These are phyloP conservation scores for Brachirus orientalis DNA, from an alignment of 2,113 vertebrate genomes.

Conservation along the genomic window DNA sequence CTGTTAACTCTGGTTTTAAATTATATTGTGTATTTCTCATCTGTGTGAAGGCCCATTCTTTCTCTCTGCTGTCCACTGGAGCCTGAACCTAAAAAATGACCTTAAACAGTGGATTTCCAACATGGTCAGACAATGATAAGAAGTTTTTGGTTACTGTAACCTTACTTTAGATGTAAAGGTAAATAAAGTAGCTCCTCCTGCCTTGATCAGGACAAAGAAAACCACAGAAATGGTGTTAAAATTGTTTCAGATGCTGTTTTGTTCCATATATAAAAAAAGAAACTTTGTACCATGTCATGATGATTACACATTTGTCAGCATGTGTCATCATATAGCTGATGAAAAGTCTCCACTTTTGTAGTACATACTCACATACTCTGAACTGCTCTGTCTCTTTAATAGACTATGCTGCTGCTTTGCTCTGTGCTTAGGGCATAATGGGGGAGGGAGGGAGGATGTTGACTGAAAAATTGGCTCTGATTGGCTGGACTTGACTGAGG, in stretches of 20 bases:
- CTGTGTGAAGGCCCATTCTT: too few relatives aligned
- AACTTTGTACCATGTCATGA: conserved; percentile 22
- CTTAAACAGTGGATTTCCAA: too few relatives aligned
- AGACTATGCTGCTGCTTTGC: conserved; percentile 52
- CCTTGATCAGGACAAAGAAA: background rate
- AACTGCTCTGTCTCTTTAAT: conserved; percentile 78
- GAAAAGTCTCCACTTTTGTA: conserved; percentile 47
- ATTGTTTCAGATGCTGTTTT: background rate
- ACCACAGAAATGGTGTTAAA: background rate
- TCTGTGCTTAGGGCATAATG: conserved; percentile 57
- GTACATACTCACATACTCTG: conserved; percentile 8
- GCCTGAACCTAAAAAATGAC: too few relatives aligned
- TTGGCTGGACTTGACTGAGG: conserved; percentile 67
- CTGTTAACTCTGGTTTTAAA: too few relatives aligned
- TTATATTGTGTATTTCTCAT: too few relatives aligned
- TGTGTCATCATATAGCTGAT: conserved; percentile 64
- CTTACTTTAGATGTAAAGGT: too few relatives aligned
- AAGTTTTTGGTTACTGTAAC: too few relatives aligned
- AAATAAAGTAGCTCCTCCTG: background rate
- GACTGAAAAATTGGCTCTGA: conserved; percentile 46
- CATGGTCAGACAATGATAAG: too few relatives aligned
- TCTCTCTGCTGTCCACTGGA: too few relatives aligned
- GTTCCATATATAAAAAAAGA: background rate
- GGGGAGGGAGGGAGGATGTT: conserved; percentile 71
- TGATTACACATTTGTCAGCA: conserved; percentile 47